phyloP scores from a whole-genome alignment of 1,140 invertebrate species.

The Palaemon carinicauda region DNA sequence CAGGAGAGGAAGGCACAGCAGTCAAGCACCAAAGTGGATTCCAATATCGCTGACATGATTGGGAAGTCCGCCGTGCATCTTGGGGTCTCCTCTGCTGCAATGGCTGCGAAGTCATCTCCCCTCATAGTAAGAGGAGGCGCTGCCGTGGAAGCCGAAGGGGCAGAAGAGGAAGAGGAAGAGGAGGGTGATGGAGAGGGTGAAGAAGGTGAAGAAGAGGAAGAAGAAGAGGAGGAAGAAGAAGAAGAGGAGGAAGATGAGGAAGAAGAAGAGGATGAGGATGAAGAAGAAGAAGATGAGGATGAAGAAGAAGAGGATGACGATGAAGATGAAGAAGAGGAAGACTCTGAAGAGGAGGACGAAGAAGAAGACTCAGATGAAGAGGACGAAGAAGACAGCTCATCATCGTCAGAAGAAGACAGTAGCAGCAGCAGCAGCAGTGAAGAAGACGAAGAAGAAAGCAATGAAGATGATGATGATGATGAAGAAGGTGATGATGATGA shows the following conservation, averaged over 20 bases:
- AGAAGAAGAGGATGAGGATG: neutral
- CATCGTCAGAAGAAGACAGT: neutral
- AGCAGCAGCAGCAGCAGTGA: neutral
- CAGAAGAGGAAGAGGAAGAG: neutral
- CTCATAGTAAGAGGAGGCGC: neutral
- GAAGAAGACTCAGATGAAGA: conserved; percentile 8
- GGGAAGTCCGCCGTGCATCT: neutral
- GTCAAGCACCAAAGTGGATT: neutral
- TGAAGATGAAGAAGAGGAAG: neutral
- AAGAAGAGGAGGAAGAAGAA: neutral
- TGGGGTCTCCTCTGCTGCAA: neutral
- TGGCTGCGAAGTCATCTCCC: neutral
- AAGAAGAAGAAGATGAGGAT: neutral
- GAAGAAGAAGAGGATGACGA: neutral
- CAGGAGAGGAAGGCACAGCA: neutral
- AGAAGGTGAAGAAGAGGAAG: neutral
- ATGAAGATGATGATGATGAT: conserved; percentile 7
- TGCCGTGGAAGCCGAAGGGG: neutral
- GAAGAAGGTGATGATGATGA: conserved; percentile 1
- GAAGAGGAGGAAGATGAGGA: neutral
- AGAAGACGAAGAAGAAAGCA: conserved; percentile 11
- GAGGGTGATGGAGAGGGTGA: neutral
- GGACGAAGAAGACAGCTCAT: neutral
- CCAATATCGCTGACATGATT: neutral
- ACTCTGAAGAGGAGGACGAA: neutral